phyloP scores from a whole-genome alignment of 2,797 vertebrate genomes.

The Morelia viridis region DNA sequence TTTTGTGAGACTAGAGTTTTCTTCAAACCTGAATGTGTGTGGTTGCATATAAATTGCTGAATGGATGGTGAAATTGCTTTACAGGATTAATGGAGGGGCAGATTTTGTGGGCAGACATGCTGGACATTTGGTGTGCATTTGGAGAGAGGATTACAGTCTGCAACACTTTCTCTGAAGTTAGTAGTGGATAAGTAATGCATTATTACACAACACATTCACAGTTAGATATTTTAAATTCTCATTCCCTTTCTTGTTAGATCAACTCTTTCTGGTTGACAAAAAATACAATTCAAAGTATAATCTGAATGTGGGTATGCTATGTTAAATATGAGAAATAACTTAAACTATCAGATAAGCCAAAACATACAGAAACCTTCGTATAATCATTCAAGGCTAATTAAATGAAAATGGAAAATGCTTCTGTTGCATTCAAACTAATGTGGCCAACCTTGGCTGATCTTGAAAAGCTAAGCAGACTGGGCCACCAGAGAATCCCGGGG shows the following conservation, averaged over 20 bases:
- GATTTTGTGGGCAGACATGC: constrained; percentile 23
- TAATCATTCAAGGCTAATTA: background rate
- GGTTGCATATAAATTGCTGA: constrained; percentile 29
- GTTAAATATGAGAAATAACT: background rate
- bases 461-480: background rate
- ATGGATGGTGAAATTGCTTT: constrained; percentile 22
- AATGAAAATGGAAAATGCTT: constrained; percentile 4
- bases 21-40: constrained; percentile 10
- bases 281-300: background rate
- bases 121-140: background rate
- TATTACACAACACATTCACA: background rate
- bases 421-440: background rate
- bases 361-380: background rate
- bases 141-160: background rate
- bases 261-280: background rate
- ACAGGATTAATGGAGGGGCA: constrained; percentile 10
- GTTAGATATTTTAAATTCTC: background rate
- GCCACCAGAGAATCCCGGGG: background rate
- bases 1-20: constrained; percentile 4
- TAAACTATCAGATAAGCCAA: background rate
- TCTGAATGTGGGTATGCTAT: background rate
- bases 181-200: background rate
- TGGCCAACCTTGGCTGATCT: background rate
- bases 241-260: background rate
- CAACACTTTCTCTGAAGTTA: background rate